These are phyloP conservation scores for Meandrusa payeni DNA, from an alignment of 2,888 invertebrate genomes.

Conservation along the genomic window DNA sequence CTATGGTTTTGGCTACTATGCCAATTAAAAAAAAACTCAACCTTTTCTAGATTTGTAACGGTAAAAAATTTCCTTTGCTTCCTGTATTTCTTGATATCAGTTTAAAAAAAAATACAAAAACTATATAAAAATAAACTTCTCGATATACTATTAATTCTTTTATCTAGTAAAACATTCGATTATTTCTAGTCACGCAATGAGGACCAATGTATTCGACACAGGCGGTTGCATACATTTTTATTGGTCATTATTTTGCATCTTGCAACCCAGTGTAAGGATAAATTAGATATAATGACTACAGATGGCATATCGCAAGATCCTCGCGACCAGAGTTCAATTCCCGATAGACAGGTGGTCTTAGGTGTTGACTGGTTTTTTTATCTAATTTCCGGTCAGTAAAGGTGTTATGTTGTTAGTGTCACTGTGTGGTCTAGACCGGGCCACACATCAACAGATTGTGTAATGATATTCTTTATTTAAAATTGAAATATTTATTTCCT, in stretches of 20 bases:
- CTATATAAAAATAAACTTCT: no score
- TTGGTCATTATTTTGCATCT: slow-evolving; percentile 14
- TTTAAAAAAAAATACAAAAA: no score
- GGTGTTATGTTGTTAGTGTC: slow-evolving; percentile 12
- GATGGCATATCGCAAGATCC: slow-evolving; percentile 12
- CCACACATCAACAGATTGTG: slow-evolving; percentile 11
- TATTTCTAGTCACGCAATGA: slow-evolving; percentile 13
- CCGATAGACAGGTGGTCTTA: slow-evolving; percentile 20
- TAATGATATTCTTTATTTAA: slow-evolving; percentile 9
- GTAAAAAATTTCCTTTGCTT: no score
- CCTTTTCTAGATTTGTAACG: no score
- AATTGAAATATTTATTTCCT: slow-evolving; percentile 2
- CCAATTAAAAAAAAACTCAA: no score
- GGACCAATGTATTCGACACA: not conserved
- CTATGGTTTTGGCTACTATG: no score
- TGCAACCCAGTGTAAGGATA: slow-evolving; percentile 7
- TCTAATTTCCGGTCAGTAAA: slow-evolving; percentile 23
- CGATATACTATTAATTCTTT: no score
- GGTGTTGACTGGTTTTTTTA: slow-evolving; percentile 15
- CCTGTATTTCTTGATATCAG: no score
- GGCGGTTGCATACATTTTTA: slow-evolving; percentile 12
- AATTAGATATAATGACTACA: slow-evolving; percentile 19
- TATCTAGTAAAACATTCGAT: not conserved
- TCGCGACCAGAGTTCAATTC: slow-evolving; percentile 10
- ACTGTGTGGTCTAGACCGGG: not conserved